These are phyloP conservation scores for Brachyrhaphis roseni DNA, from an alignment of 2,797 vertebrate species.

Conservation along the genomic window DNA sequence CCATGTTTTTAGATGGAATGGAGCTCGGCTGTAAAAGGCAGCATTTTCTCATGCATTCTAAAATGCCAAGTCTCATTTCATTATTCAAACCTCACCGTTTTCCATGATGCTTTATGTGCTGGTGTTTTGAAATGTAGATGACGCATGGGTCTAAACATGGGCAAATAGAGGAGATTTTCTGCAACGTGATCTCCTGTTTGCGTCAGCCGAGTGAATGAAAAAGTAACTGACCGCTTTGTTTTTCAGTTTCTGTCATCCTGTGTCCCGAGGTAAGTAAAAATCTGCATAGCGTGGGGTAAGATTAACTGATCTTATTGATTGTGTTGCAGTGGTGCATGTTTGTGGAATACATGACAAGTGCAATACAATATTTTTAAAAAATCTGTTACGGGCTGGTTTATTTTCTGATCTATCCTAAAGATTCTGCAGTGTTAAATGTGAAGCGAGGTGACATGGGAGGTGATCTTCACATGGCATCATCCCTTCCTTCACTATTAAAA, in stretches of 20 bases:
- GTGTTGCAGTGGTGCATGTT: background rate
- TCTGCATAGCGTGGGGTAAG: background rate
- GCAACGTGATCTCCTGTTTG: background rate
- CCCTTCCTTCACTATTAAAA: background rate
- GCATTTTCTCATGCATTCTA: background rate
- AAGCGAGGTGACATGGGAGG: background rate
- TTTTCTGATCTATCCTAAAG: background rate
- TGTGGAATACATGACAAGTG: background rate
- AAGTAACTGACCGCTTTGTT: background rate
- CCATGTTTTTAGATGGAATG: too few relatives aligned
- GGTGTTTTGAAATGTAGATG: background rate
- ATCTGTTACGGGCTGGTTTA: background rate
- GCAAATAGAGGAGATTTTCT: background rate
- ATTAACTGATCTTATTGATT: background rate
- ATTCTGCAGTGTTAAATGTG: background rate
- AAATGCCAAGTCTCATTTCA: background rate
- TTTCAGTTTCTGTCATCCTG: background rate
- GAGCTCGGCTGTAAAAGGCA: background rate
- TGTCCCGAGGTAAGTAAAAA: background rate
- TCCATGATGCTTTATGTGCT: background rate
- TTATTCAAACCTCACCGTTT: background rate
- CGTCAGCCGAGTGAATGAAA: background rate
- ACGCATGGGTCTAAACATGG: background rate
- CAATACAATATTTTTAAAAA: background rate
- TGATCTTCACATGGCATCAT: background rate